Percentiles rank a stretch among this genome's conserved stretches.
Conservation (phyloP, 2,888 invertebrate genomes). For the Tribolium freemani region DNA sequence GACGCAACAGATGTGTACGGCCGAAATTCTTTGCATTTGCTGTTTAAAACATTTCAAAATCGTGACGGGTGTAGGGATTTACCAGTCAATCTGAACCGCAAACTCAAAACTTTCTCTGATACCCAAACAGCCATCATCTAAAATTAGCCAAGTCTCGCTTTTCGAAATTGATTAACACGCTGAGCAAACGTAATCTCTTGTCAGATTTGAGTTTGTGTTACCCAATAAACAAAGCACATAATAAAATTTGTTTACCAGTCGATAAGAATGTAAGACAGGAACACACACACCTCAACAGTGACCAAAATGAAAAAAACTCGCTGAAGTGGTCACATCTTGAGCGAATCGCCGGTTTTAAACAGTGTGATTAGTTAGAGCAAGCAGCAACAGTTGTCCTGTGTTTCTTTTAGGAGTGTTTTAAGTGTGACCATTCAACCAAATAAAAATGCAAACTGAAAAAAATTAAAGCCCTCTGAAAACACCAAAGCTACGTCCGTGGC, state of each 20-base stretch:
- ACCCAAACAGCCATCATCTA: not conserved
- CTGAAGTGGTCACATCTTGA: not conserved
- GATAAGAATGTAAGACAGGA: constrained; percentile 44
- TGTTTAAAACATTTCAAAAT: not conserved
- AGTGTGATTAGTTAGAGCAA: not conserved
- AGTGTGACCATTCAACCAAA: not conserved
- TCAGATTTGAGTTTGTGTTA: constrained; percentile 1
- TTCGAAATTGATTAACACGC: not conserved
- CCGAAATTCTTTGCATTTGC: not conserved
- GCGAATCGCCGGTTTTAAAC: not conserved
- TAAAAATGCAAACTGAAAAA: not conserved
- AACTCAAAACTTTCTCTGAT: not conserved
- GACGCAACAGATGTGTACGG: not conserved
- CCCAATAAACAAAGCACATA: not conserved
- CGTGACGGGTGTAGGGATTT: not conserved
- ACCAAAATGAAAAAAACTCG: constrained; percentile 25
- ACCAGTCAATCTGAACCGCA: not conserved
- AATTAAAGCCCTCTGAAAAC: not conserved
- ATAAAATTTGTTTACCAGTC: constrained; percentile 33
- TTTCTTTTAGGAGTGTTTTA: not conserved
- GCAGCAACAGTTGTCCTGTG: not conserved
- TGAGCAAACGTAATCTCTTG: not conserved
- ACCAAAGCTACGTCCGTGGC: not conserved
- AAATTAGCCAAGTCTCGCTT: not conserved
- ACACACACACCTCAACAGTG: constrained; percentile 47